phyloP scores from a whole-genome alignment of 2,113 vertebrate species.

The Pteruthius melanotis region DNA sequence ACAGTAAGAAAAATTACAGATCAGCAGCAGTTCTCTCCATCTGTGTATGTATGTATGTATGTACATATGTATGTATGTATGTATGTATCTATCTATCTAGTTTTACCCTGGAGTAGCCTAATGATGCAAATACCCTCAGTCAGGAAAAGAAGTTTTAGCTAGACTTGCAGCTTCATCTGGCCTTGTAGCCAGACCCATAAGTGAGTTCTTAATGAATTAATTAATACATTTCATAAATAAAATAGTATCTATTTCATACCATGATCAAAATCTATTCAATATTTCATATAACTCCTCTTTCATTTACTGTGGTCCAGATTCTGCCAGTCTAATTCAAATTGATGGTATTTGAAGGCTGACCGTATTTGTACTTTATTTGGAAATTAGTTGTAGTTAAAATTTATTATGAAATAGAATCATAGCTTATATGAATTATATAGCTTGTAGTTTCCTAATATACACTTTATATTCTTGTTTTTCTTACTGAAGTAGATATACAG shows the following conservation, averaged over 20 bases:
- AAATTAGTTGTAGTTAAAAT: not conserved
- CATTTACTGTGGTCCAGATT: not conserved
- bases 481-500: not conserved
- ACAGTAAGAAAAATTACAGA: not conserved
- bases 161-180: not conserved
- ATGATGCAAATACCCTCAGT: not conserved
- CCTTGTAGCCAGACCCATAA: not conserved
- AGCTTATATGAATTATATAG: not conserved
- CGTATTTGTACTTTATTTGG: not conserved
- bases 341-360: not conserved
- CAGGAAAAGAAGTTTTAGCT: not conserved
- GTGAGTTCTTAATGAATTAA: conserved; percentile 3
- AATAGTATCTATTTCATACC: conserved; percentile 9
- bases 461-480: not conserved
- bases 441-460: not conserved
- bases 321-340: not conserved
- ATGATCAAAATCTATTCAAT: conserved; percentile 40
- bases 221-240: conserved; percentile 45
- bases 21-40: not conserved
- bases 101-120: not conserved
- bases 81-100: not conserved
- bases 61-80: fast-evolving
- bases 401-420: not conserved
- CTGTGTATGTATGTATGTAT: too few species aligned
- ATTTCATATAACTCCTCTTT: conserved; percentile 14